A percentile compares a stretch with the other conserved stretches of the same genome.
Conservation (phyloP, 2,888 invertebrate species). For the Rhagonycha lutea region DNA sequence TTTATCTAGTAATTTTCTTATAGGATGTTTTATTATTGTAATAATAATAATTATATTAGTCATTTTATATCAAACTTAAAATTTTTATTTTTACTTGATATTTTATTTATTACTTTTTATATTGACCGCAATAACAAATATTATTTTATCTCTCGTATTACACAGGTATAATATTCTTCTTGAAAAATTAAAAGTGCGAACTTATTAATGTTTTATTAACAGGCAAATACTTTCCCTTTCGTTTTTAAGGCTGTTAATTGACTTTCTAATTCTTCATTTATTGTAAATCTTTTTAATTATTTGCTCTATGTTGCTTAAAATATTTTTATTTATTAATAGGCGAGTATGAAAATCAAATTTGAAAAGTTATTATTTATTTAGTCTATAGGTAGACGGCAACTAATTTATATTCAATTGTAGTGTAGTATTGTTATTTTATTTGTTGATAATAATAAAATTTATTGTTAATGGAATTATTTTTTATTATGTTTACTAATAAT, state of each 20-base stretch:
- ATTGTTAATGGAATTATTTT: background rate
- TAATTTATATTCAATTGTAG: background rate
- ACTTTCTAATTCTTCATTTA: background rate
- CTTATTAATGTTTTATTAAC: background rate
- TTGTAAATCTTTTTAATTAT: background rate
- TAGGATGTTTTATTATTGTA: background rate
- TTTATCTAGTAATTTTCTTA: background rate
- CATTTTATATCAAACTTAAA: background rate
- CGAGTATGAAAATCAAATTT: background rate
- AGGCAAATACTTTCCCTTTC: background rate
- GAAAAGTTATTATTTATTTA: background rate
- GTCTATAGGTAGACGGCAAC: background rate
- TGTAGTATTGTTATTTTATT: background rate
- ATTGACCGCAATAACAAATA: background rate
- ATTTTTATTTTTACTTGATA: background rate
- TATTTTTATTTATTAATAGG: background rate
- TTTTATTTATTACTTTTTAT: background rate
- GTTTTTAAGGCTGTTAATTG: background rate
- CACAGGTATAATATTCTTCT: background rate
- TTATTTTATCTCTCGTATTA: background rate
- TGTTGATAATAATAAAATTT: background rate
- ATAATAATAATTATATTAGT: no score
- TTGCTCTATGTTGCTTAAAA: background rate
- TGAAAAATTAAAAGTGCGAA: background rate
- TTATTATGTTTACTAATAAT: background rate